phyloP scores from a whole-genome alignment of 1,140 invertebrate genomes.

The Chironomus striatipennis region DNA sequence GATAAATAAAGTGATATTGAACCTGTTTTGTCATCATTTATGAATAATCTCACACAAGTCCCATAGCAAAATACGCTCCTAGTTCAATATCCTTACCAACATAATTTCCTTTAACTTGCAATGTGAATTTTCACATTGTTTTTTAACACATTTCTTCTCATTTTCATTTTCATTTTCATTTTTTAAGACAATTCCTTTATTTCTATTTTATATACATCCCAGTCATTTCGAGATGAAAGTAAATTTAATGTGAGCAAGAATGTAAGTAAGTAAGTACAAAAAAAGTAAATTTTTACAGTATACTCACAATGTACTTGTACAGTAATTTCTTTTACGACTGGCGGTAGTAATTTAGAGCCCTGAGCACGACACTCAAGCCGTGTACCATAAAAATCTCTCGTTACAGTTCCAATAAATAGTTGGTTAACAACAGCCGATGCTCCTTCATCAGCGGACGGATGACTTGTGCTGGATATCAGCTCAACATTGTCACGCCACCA shows the following conservation, averaged over 20 bases:
- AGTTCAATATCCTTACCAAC: too few relatives aligned
- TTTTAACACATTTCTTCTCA: too few relatives aligned
- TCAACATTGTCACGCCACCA: conserved; percentile 69
- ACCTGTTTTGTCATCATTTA: too few relatives aligned
- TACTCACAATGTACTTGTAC: conserved; percentile 59
- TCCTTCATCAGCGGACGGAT: conserved; percentile 47
- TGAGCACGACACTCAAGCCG: conserved; percentile 60
- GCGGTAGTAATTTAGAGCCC: conserved; percentile 49
- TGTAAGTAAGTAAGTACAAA: neutral
- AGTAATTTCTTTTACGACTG: conserved; percentile 50
- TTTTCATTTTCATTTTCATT: too few relatives aligned
- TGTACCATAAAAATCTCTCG: conserved; percentile 50
- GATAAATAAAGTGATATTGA: too few relatives aligned
- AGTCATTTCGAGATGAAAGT: neutral
- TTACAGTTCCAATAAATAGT: conserved; percentile 52
- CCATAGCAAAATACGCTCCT: too few relatives aligned
- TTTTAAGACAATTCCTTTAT: too few relatives aligned
- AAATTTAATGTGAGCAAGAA: neutral
- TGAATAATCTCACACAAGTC: too few relatives aligned
- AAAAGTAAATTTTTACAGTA: neutral
- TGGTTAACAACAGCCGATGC: conserved; percentile 55
- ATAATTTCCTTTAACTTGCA: too few relatives aligned
- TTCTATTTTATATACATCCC: neutral
- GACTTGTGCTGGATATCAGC: conserved; percentile 52
- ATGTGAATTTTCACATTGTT: too few relatives aligned